Evolutionary conservation across 2,797 vertebrate species (phyloP).

Genomic region (Typhlichthys eigenmanni): DNA sequence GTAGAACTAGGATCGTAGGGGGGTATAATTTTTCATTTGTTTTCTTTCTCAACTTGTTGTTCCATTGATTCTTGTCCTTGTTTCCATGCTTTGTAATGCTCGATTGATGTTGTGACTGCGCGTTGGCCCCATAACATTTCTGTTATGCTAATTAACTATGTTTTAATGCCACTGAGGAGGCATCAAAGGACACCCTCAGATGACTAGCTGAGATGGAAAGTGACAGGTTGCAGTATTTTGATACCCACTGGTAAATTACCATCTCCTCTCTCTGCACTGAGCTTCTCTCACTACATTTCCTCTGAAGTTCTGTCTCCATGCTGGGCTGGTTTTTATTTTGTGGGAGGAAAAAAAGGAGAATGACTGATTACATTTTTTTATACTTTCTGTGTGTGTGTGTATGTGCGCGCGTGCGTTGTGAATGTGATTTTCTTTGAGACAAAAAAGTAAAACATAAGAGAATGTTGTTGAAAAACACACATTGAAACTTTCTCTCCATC

Average conservation of each 20-base stretch:
- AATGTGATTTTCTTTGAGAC: constrained; percentile 9
- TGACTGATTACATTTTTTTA: constrained; percentile 14
- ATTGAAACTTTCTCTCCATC: not conserved
- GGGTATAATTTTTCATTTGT: not conserved
- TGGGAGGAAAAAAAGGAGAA: constrained; percentile 14
- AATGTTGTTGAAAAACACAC: constrained; percentile 14
- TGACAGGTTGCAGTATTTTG: constrained; percentile 59
- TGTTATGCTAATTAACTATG: constrained; percentile 56
- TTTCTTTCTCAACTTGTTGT: not conserved
- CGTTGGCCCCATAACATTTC: constrained; percentile 44
- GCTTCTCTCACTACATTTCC: constrained; percentile 21
- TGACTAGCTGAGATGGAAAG: constrained; percentile 36
- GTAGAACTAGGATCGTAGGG: not conserved
- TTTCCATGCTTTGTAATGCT: constrained; percentile 34
- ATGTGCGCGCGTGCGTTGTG: not conserved
- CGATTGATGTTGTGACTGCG: constrained; percentile 38
- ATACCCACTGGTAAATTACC: constrained; percentile 48
- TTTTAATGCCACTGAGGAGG: constrained; percentile 52
- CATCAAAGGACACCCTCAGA: constrained; percentile 55
- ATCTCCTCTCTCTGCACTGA: constrained; percentile 6
- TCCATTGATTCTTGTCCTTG: constrained; percentile 34
- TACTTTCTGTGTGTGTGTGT: not conserved
- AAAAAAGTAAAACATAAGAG: constrained; percentile 24
- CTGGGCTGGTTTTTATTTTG: constrained; percentile 27
- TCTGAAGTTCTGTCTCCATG: constrained; percentile 39